A percentile compares a stretch with the other conserved stretches of the same genome.
Conservation (phyloP, 1,140 invertebrate species). For the Microplitis demolitor region DNA sequence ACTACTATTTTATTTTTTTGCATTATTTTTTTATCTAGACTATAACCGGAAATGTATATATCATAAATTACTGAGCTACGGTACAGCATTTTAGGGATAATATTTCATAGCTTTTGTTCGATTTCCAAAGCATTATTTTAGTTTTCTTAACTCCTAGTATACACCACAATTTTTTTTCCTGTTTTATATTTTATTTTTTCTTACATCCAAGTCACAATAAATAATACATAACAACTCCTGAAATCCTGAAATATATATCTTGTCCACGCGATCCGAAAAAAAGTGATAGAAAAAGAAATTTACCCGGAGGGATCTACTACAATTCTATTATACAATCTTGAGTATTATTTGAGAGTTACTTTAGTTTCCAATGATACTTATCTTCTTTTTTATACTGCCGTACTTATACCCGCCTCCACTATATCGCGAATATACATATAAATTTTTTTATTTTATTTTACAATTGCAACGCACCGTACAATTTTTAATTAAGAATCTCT, state of each 20-base stretch:
- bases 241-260: too few relatives aligned
- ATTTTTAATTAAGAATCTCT: conserved; percentile 15
- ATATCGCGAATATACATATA: not conserved
- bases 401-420: not conserved
- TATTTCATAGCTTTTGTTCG: conserved; percentile 62
- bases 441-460: not conserved
- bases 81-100: conserved; percentile 44
- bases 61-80: conserved; percentile 55
- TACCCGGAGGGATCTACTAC: not conserved
- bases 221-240: too few relatives aligned
- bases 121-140: conserved; percentile 62
- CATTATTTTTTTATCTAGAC: not conserved
- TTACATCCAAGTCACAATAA: not conserved
- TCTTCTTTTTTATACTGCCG: not conserved
- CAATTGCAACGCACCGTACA: not conserved
- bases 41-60: conserved; percentile 41
- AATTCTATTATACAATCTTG: not conserved
- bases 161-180: conserved; percentile 51
- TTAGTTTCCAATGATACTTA: conserved; percentile 2
- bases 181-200: not conserved
- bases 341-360: not conserved
- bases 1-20: not conserved
- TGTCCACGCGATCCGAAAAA: too few relatives aligned
- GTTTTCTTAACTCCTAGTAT: conserved; percentile 44
- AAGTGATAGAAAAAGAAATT: not conserved